Evolutionary conservation across 2,888 invertebrate genomes (phyloP).

Genomic region (Spisula subtruncata): DNA sequence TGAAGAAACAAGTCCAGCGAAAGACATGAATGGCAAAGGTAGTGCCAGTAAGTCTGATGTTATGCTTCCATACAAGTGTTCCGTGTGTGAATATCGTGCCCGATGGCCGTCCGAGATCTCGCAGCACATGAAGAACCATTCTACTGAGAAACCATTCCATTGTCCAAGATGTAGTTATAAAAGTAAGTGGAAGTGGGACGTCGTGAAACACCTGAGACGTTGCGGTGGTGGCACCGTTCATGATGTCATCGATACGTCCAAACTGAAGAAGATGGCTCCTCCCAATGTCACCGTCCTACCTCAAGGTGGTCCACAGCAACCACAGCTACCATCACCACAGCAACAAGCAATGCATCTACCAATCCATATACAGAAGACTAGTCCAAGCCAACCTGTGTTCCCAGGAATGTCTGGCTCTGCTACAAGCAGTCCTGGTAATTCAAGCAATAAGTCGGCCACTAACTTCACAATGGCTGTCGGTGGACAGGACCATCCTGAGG

Average conservation of each 20-base stretch:
- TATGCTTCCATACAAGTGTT: constrained; percentile 86
- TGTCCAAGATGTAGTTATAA: constrained; percentile 87
- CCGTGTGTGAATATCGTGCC: constrained; percentile 87
- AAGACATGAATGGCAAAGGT: constrained; percentile 53
- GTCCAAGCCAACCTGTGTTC: constrained; percentile 58
- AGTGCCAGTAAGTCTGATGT: constrained; percentile 71
- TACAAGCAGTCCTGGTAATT: constrained; percentile 28
- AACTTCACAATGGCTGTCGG: constrained; percentile 55
- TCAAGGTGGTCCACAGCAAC: constrained; percentile 70
- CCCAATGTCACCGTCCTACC: constrained; percentile 85
- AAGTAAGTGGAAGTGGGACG: constrained; percentile 88
- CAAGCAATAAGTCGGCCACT: constrained; percentile 39
- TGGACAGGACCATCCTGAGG: constrained; percentile 57
- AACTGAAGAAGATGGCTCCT: constrained; percentile 80
- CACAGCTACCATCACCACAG: not conserved
- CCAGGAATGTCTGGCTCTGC: constrained; percentile 45
- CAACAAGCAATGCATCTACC: not conserved
- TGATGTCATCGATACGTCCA: constrained; percentile 86
- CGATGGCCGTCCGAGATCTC: constrained; percentile 88
- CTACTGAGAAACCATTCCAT: constrained; percentile 87
- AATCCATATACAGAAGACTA: constrained; percentile 34
- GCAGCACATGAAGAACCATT: constrained; percentile 88
- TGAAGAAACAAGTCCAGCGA: constrained; percentile 45
- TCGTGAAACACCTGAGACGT: constrained; percentile 87
- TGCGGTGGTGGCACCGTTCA: constrained; percentile 88